A percentile compares a stretch with the other conserved stretches of the same genome.
phyloP scores from a whole-genome alignment of 2,797 vertebrate species.

The Galagoides demidoff region DNA sequence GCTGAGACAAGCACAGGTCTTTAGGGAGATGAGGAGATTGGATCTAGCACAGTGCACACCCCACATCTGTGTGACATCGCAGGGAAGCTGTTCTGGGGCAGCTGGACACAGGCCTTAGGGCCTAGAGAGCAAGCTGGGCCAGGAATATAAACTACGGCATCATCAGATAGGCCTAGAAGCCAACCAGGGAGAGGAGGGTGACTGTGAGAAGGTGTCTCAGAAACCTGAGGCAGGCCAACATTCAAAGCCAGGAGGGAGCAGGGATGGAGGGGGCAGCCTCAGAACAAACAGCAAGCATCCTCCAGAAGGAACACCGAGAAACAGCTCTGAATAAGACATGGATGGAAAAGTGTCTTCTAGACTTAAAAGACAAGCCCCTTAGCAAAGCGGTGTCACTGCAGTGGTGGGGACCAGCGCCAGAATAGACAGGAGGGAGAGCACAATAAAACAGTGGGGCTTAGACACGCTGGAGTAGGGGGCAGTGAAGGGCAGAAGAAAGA shows the following conservation, averaged over 20 bases:
- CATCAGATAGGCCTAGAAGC: not conserved
- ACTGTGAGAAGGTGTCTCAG: not conserved
- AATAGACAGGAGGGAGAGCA: too few relatives aligned
- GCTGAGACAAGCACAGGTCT: not conserved
- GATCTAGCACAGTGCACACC: rapidly evolving
- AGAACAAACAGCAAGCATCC: not conserved
- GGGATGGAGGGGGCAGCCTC: not conserved
- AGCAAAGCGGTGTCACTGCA: not conserved
- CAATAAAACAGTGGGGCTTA: not conserved
- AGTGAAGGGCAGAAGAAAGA: not conserved
- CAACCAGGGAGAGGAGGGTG: not conserved
- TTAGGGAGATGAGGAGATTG: not conserved
- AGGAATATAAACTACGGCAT: not conserved
- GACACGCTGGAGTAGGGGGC: not conserved
- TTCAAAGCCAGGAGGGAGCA: not conserved
- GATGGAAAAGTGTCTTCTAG: not conserved
- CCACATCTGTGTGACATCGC: not conserved
- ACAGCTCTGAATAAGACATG: not conserved
- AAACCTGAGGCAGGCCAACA: not conserved
- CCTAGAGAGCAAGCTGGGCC: not conserved
- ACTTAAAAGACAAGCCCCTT: not conserved
- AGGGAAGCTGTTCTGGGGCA: not conserved
- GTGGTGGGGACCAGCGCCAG: not conserved
- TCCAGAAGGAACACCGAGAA: too few relatives aligned
- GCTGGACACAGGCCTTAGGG: not conserved